Percentiles rank a stretch among this genome's conserved stretches.
Conservation (phyloP, 2,888 invertebrate genomes). For the Podotricha telesiphe region DNA sequence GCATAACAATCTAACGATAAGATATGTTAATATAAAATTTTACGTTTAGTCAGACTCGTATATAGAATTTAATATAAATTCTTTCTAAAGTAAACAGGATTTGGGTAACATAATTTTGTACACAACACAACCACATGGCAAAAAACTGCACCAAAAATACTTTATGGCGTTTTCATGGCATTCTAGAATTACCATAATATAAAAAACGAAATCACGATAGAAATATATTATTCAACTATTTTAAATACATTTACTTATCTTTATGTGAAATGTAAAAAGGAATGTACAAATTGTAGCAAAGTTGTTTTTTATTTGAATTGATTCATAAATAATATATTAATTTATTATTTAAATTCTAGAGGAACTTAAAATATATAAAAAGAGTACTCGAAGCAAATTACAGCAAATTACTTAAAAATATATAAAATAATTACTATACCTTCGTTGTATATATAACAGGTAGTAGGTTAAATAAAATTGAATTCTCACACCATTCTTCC, state of each 20-base stretch:
- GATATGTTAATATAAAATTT: constrained; percentile 66
- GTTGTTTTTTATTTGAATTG: constrained; percentile 6
- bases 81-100: constrained; percentile 67
- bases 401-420: neutral
- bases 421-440: neutral
- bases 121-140: constrained; percentile 81
- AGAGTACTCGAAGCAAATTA: neutral
- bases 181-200: constrained; percentile 34
- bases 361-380: constrained; percentile 23
- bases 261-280: constrained; percentile 52
- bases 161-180: constrained; percentile 71
- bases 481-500: neutral
- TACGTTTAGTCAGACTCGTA: constrained; percentile 77
- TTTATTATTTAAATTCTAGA: constrained; percentile 43
- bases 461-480: neutral
- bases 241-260: constrained; percentile 16
- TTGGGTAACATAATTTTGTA: constrained; percentile 79
- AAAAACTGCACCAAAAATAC: constrained; percentile 59
- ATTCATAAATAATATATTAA: constrained; percentile 24
- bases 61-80: constrained; percentile 79
- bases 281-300: constrained; percentile 63
- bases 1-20: constrained; percentile 63
- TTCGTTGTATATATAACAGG: constrained; percentile 1
- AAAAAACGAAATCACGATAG: constrained; percentile 1
- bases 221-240: constrained; percentile 23